A percentile compares a stretch with the other conserved stretches of the same genome.
Evolutionary conservation across 92 coral and sea anemone genomes (phyloP).

Genomic region (Micromussa lordhowensis): DNA sequence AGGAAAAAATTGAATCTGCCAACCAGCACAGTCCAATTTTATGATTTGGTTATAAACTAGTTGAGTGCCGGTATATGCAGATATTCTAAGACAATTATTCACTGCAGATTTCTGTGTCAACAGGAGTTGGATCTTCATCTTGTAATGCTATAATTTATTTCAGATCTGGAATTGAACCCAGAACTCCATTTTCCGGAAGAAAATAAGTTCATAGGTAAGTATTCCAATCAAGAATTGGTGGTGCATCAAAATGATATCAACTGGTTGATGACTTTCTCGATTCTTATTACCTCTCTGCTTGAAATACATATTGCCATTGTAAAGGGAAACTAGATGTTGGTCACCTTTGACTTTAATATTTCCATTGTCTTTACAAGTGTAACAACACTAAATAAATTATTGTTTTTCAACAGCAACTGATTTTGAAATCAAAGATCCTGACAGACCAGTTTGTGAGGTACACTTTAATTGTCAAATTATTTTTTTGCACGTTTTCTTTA

Average conservation of each 20-base stretch:
- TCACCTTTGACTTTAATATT: neutral
- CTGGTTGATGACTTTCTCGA: neutral
- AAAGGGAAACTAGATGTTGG: neutral
- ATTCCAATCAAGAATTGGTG: neutral
- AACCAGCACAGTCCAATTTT: too few relatives aligned
- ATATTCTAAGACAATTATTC: neutral
- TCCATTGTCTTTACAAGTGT: too few relatives aligned
- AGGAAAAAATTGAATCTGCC: too few relatives aligned
- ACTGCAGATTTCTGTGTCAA: neutral
- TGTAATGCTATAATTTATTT: neutral
- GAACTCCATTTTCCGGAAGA: constrained; percentile 83
- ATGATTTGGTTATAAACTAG: neutral
- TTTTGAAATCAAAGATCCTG: constrained; percentile 80
- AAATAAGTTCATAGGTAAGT: constrained; percentile 81
- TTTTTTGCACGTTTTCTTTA: neutral
- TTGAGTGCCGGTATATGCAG: neutral
- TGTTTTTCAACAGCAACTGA: constrained; percentile 73
- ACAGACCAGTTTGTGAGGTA: constrained; percentile 69
- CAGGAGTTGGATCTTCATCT: neutral
- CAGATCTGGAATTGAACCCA: constrained; percentile 69
- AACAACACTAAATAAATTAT: neutral
- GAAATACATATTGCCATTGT: neutral
- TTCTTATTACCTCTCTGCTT: neutral
- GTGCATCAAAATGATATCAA: neutral
- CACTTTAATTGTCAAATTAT: neutral